Percentiles rank a stretch among this genome's conserved stretches.
These are phyloP conservation scores for Diadromus collaris DNA, from an alignment of 2,888 invertebrate species.

Conservation along the genomic window DNA sequence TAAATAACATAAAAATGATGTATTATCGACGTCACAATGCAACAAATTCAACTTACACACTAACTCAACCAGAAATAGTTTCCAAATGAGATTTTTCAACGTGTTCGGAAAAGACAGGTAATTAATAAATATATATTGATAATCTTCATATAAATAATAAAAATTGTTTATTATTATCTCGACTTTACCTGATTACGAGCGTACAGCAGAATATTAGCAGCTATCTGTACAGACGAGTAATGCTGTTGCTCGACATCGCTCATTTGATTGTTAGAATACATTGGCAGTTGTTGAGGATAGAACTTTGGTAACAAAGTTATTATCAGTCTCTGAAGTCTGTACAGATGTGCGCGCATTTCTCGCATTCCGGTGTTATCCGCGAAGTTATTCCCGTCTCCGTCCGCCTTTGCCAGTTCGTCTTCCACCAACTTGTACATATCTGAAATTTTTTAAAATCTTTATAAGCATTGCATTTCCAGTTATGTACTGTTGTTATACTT, in stretches of 20 bases:
- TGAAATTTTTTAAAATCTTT: conserved; percentile 43
- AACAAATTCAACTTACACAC: no score
- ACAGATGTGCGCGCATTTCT: conserved; percentile 82
- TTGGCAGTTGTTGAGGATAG: conserved; percentile 75
- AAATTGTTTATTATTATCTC: not conserved
- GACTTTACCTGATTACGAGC: conserved; percentile 82
- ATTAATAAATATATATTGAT: no score
- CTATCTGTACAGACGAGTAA: conserved; percentile 82
- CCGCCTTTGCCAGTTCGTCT: conserved; percentile 71
- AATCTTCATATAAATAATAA: not conserved
- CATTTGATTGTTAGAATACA: conserved; percentile 62
- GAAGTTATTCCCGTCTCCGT: conserved; percentile 66
- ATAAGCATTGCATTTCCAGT: not conserved
- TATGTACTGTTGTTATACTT: no score
- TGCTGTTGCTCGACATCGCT: conserved; percentile 69
- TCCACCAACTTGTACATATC: conserved; percentile 78
- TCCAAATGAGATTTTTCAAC: no score
- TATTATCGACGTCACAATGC: no score
- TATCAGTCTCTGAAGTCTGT: conserved; percentile 88
- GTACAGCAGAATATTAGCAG: conserved; percentile 87
- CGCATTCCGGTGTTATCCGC: conserved; percentile 76
- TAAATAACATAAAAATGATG: no score
- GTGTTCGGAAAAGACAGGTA: no score
- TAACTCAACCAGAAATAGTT: no score
- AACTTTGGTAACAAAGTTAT: conserved; percentile 89